These are phyloP conservation scores for Onychomys torridus DNA, from an alignment of 2,797 vertebrate species.

Conservation along the genomic window DNA sequence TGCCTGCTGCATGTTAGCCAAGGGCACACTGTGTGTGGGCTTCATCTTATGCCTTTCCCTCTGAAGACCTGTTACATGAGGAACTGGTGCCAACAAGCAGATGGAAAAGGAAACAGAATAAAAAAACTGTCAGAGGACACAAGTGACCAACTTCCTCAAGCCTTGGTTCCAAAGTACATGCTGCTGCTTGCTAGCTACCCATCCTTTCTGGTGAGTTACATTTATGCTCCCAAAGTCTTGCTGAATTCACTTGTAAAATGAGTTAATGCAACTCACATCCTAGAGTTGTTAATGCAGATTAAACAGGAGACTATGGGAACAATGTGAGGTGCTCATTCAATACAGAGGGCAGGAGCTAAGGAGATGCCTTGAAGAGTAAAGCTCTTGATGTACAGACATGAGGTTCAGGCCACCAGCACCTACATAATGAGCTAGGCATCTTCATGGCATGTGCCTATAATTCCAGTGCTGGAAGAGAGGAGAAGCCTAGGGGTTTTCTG, in stretches of 20 bases:
- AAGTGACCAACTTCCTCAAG: not conserved
- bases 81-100: not conserved
- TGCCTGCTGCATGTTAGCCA: not conserved
- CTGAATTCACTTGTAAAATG: conserved; percentile 36
- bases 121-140: not conserved
- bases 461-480: not conserved
- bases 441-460: not conserved
- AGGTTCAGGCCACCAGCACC: not conserved
- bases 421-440: not conserved
- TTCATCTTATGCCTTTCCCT: not conserved
- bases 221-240: not conserved
- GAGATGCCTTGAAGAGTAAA: not conserved
- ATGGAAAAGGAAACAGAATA: not conserved
- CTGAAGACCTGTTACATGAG: not conserved
- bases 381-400: not conserved
- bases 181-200: not conserved
- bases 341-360: not conserved
- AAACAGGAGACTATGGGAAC: not conserved
- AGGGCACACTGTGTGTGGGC: not conserved
- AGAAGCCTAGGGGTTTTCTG: not conserved
- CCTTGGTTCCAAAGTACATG: not conserved
- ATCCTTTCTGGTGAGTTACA: not conserved
- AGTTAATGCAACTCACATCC: conserved; percentile 16
- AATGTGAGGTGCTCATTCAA: not conserved
- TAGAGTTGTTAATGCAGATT: not conserved